Conservation (phyloP, 2,888 invertebrate species). For the Omphaloscelis lunosa region DNA sequence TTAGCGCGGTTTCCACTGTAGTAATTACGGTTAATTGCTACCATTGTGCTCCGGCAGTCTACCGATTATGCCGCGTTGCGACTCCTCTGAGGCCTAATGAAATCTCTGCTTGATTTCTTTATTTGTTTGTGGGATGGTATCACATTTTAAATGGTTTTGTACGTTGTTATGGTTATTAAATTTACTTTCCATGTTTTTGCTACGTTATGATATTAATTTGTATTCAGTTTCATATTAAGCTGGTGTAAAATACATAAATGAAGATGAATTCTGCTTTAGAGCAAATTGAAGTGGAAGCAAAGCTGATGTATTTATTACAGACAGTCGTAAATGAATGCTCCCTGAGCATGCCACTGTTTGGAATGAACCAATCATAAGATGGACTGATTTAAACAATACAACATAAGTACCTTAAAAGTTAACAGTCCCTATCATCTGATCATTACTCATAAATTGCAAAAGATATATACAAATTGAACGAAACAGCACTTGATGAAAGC, state of each 20-base stretch:
- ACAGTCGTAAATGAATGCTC: background rate
- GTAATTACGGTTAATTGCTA: constrained; percentile 85
- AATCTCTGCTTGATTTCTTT: constrained; percentile 63
- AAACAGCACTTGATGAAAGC: constrained; percentile 62
- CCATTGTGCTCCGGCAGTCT: constrained; percentile 79
- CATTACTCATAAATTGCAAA: constrained; percentile 35
- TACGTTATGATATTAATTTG: background rate
- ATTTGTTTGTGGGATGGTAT: constrained; percentile 53
- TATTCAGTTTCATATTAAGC: background rate
- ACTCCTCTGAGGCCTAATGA: constrained; percentile 60
- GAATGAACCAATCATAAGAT: background rate
- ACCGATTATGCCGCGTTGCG: constrained; percentile 62
- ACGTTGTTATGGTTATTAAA: constrained; percentile 16
- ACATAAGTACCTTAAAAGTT: background rate
- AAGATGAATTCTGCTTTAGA: background rate
- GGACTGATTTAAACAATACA: constrained; percentile 15
- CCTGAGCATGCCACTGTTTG: background rate
- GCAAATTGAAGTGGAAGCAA: background rate
- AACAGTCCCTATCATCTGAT: constrained; percentile 17
- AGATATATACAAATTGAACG: constrained; percentile 52
- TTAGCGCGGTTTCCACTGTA: constrained; percentile 69
- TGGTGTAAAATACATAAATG: background rate
- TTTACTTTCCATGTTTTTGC: background rate
- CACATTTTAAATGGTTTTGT: constrained; percentile 44
- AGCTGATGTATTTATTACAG: background rate